phyloP scores from a whole-genome alignment of 2,113 vertebrate genomes.

The Columba livia region DNA sequence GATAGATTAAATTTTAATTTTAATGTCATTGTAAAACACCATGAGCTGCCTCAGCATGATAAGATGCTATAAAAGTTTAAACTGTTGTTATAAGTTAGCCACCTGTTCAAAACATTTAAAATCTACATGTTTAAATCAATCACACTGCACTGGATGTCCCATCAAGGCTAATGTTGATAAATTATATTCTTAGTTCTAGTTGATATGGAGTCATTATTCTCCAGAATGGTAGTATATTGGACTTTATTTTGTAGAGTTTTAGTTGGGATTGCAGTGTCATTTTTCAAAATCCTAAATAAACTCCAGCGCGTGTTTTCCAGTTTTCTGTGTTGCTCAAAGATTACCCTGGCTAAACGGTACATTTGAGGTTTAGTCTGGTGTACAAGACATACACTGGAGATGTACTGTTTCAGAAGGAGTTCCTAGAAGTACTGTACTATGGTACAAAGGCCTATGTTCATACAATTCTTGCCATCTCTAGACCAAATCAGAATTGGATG shows the following conservation, averaged over 20 bases:
- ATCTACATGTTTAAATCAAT: conserved; percentile 61
- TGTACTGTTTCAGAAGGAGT: not conserved
- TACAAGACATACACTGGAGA: not conserved
- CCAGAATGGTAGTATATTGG: conserved; percentile 5
- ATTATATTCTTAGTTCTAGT: conserved; percentile 20
- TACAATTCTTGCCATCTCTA: not conserved
- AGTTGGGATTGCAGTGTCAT: not conserved
- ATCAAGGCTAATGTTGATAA: conserved; percentile 62
- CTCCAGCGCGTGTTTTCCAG: not conserved
- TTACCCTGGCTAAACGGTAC: not conserved
- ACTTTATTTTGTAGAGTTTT: not conserved
- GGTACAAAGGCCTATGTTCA: not conserved
- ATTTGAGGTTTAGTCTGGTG: not conserved
- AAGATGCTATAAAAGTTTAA: conserved; percentile 68
- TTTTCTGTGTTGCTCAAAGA: not conserved
- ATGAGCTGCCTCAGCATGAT: conserved; percentile 56
- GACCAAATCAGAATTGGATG: not conserved
- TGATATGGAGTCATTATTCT: conserved; percentile 31
- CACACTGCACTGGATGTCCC: conserved; percentile 18
- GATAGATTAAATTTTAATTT: conserved; percentile 77
- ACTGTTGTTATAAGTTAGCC: conserved; percentile 66
- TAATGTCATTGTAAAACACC: conserved; percentile 69
- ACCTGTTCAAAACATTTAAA: conserved; percentile 69
- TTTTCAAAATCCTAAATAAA: conserved; percentile 19
- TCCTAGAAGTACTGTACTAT: not conserved